Evolutionary conservation across 1,140 invertebrate species (phyloP).

Genomic region (Steinernema khuongi): DNA sequence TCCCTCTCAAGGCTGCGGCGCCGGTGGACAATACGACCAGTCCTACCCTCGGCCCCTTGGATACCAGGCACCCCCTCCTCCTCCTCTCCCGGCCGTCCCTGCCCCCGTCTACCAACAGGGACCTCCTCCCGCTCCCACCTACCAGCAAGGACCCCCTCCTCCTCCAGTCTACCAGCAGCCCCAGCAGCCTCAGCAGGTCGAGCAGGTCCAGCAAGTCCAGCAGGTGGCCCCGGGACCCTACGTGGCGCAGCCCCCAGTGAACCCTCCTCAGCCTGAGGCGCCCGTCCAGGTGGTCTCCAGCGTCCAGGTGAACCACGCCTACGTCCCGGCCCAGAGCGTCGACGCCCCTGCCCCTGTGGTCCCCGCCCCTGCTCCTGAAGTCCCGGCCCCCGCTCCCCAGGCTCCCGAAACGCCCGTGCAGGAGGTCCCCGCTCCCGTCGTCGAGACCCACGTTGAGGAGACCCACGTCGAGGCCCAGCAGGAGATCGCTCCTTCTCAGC

Average conservation of each 20-base stretch:
- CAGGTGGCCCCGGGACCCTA: neutral
- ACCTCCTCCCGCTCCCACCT: neutral
- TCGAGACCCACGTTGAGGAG: constrained; percentile 21
- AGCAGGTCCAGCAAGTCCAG: no score
- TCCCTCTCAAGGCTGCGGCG: neutral
- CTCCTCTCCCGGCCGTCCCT: neutral
- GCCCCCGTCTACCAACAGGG: neutral
- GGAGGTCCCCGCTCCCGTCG: neutral
- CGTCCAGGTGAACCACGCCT: neutral
- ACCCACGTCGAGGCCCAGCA: constrained; percentile 21
- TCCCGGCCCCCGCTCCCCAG: constrained; percentile 23
- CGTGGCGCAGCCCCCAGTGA: neutral
- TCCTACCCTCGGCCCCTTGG: constrained; percentile 7
- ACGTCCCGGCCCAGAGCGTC: neutral
- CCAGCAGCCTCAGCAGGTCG: no score
- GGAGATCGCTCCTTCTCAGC: constrained; percentile 3
- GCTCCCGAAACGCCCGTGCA: constrained; percentile 1
- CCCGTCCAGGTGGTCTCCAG: neutral
- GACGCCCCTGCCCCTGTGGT: neutral
- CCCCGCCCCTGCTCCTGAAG: constrained; percentile 11
- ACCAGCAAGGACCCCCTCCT: neutral
- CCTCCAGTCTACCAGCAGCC: neutral
- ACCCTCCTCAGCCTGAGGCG: neutral
- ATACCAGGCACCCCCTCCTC: constrained; percentile 16
- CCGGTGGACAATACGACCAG: neutral